phyloP scores from a whole-genome alignment of 1,140 invertebrate species.

The Yoshiicerus persimilis region DNA sequence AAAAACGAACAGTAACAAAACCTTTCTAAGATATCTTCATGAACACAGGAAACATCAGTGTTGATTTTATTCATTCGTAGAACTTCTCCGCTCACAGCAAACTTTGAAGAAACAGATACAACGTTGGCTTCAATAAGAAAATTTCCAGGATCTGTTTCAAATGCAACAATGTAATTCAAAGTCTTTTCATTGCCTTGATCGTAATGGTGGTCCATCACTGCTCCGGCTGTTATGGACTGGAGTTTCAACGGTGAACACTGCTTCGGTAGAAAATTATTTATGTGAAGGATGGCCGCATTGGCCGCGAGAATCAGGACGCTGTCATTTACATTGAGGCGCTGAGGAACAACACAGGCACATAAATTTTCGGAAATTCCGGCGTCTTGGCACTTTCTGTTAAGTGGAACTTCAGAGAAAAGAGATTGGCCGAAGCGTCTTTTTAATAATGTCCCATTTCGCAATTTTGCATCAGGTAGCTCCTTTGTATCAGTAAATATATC shows the following conservation, averaged over 20 bases:
- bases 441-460: neutral
- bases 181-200: neutral
- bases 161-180: constrained; percentile 40
- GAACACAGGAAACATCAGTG: constrained; percentile 38
- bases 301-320: neutral
- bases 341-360: constrained; percentile 43
- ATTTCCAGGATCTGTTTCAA: constrained; percentile 37
- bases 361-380: constrained; percentile 39
- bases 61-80: constrained; percentile 43
- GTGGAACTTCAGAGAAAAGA: constrained; percentile 30
- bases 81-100: neutral
- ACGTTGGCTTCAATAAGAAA: constrained; percentile 44
- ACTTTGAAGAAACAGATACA: neutral
- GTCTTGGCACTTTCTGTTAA: constrained; percentile 30
- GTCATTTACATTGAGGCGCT: constrained; percentile 3
- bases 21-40: constrained; percentile 31
- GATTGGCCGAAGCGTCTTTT: constrained; percentile 32
- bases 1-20: constrained; percentile 39
- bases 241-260: constrained; percentile 23
- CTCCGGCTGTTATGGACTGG: constrained; percentile 14
- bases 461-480: neutral
- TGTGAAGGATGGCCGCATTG: neutral
- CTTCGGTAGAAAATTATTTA: constrained; percentile 36
- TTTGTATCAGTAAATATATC: constrained; percentile 20
- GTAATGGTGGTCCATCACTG: neutral